Evolutionary conservation across 2,113 vertebrate genomes (phyloP).

Genomic region (Chiloscyllium plagiosum): DNA sequence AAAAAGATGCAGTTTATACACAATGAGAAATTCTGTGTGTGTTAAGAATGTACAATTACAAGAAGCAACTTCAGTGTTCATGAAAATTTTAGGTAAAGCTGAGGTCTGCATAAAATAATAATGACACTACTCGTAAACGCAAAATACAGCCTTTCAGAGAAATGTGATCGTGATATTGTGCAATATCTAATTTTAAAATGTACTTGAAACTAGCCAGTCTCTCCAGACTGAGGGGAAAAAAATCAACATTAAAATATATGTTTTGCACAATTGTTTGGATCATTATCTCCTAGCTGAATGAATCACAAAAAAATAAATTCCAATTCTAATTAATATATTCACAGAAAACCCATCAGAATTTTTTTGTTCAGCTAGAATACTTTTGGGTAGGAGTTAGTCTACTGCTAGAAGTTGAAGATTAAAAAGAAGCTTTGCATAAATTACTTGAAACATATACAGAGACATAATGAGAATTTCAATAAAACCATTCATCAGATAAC

Average conservation of each 20-base stretch:
- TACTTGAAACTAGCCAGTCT: not conserved
- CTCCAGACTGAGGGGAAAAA: not conserved
- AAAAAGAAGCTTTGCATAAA: not conserved
- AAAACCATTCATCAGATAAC: not conserved
- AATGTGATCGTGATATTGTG: not conserved
- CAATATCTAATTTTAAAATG: not conserved
- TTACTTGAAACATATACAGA: not conserved
- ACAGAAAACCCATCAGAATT: not conserved
- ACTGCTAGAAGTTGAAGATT: not conserved
- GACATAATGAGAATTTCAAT: not conserved
- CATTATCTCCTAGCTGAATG: not conserved
- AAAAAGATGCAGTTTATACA: not conserved
- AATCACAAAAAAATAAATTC: not conserved
- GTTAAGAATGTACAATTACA: not conserved
- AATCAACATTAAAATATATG: not conserved
- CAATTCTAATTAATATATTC: not conserved
- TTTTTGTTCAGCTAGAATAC: not conserved
- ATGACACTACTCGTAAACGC: not conserved
- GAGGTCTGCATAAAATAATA: not conserved
- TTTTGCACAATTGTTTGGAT: not conserved
- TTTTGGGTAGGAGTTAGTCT: not conserved
- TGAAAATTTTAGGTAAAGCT: not conserved
- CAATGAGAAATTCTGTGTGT: not conserved
- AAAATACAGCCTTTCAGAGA: not conserved
- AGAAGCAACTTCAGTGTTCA: not conserved